These are phyloP conservation scores for Antedon mediterranea DNA, from an alignment of 53 echinoderm and acorn worm species.

Conservation along the genomic window DNA sequence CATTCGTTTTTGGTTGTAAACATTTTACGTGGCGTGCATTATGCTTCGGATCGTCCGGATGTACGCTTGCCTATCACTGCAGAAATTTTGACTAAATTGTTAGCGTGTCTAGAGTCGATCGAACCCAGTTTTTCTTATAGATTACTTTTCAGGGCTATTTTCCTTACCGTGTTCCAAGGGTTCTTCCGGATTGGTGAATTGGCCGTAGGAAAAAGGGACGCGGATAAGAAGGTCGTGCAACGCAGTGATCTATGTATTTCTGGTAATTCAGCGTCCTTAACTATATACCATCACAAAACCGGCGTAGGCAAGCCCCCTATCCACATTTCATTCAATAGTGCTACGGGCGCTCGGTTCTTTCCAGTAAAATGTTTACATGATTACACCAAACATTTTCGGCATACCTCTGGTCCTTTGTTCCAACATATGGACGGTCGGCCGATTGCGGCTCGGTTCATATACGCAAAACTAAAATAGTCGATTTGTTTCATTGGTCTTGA, in stretches of 20 bases:
- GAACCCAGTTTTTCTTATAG: background rate
- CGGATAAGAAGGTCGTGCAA: background rate
- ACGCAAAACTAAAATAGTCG: background rate
- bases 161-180: slow-evolving; percentile 12
- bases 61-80: slow-evolving; percentile 9
- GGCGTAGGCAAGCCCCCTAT: background rate
- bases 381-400: background rate
- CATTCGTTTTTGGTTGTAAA: slow-evolving; percentile 6
- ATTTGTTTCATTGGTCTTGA: background rate
- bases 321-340: background rate
- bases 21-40: too few relatives aligned
- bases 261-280: background rate
- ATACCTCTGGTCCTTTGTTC: background rate
- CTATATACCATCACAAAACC: background rate
- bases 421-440: background rate
- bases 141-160: slow-evolving; percentile 2
- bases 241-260: background rate
- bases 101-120: background rate
- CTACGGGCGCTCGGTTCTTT: background rate
- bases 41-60: background rate
- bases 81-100: background rate
- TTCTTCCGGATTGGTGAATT: slow-evolving; percentile 15
- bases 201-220: too few relatives aligned
- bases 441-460: background rate
- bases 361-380: background rate